Percentiles rank a stretch among this genome's conserved stretches.
Conservation (phyloP, 2,113 vertebrate genomes). For the Melanotaenia duboulayi region DNA sequence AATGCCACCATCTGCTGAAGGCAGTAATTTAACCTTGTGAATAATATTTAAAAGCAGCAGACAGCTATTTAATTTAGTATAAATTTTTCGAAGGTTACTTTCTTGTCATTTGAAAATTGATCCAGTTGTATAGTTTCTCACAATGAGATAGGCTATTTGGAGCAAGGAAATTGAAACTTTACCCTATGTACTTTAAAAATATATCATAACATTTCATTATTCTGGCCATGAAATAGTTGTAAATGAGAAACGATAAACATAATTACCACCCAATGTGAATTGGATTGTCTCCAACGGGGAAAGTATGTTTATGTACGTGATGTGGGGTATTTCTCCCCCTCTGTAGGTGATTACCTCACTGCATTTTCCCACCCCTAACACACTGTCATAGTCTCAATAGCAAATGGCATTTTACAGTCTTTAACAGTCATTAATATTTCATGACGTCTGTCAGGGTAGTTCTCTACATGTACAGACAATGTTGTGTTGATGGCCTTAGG, state of each 20-base stretch:
- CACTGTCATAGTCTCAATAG: slow-evolving; percentile 23
- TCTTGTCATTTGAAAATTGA: too few relatives aligned
- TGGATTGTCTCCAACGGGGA: slow-evolving; percentile 56
- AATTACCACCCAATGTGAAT: slow-evolving; percentile 38
- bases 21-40: too few relatives aligned
- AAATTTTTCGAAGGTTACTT: too few relatives aligned
- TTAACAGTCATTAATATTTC: slow-evolving; percentile 70
- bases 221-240: slow-evolving; percentile 40
- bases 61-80: too few relatives aligned
- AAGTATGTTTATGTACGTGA: slow-evolving; percentile 41
- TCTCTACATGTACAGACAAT: slow-evolving; percentile 1
- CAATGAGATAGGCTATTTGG: too few relatives aligned
- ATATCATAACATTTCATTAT: slow-evolving; percentile 31
- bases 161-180: slow-evolving; percentile 5
- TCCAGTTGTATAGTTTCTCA: too few relatives aligned
- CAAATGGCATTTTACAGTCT: slow-evolving; percentile 34
- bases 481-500: slow-evolving; percentile 22
- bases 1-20: too few relatives aligned
- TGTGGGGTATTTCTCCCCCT: too few relatives aligned
- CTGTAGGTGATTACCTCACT: slow-evolving; percentile 17
- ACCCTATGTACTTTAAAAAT: slow-evolving; percentile 15
- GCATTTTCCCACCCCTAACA: slow-evolving; percentile 5
- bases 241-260: slow-evolving; percentile 50
- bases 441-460: slow-evolving; percentile 49
- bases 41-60: too few relatives aligned